Evolutionary conservation across 2,797 vertebrate genomes (phyloP).

Genomic region (Spheniscus humboldti): DNA sequence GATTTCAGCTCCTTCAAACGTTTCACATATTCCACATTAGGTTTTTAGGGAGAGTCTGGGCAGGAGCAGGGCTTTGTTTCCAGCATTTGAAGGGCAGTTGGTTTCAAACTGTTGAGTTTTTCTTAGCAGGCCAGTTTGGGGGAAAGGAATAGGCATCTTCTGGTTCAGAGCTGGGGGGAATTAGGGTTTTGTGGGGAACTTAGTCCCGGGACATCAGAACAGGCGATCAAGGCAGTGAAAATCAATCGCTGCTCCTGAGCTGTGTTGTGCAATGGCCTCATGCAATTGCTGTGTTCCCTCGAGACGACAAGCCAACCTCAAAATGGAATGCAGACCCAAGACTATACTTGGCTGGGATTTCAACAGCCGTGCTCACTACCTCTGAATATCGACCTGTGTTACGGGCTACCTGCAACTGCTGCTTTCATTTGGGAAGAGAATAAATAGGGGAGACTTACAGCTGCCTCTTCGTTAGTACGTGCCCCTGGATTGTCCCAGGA

Average conservation of each 20-base stretch:
- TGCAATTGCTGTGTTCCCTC: rapidly evolving
- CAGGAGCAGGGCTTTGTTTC: background rate
- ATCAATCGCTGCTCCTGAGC: background rate
- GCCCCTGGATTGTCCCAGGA: background rate
- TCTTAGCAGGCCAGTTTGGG: background rate
- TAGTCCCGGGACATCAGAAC: no score
- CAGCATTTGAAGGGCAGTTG: background rate
- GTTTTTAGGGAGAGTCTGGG: background rate
- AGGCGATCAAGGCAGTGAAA: background rate
- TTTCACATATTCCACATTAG: background rate
- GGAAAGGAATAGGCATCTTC: background rate
- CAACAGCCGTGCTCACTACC: rapidly evolving
- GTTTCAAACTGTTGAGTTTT: background rate
- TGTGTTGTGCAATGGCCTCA: rapidly evolving
- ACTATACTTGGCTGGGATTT: background rate
- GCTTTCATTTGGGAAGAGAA: background rate
- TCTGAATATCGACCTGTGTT: background rate
- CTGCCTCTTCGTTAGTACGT: rapidly evolving
- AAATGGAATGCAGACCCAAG: background rate
- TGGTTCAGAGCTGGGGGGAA: background rate
- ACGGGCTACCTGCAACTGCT: background rate
- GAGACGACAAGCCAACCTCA: rapidly evolving
- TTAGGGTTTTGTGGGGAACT: background rate
- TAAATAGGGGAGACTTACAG: background rate
- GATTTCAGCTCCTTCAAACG: background rate